Percentiles rank a stretch among this genome's conserved stretches.
Conservation (phyloP, 2,888 invertebrate species). For the Bellardia pandia region DNA sequence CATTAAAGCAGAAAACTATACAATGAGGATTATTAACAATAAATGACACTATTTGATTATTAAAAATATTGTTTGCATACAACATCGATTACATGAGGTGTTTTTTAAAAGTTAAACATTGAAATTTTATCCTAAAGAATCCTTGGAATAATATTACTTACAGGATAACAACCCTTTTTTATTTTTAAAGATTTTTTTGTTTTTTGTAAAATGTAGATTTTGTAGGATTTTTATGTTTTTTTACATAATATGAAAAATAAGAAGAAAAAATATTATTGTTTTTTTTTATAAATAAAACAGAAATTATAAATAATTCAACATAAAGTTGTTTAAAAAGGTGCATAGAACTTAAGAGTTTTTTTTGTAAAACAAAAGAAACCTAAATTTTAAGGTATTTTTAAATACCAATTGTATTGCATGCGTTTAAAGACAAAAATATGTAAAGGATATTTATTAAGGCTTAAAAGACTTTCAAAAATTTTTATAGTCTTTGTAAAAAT, state of each 20-base stretch:
- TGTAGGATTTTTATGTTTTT: slow-evolving; percentile 37
- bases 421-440: slow-evolving; percentile 52
- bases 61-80: slow-evolving; percentile 61
- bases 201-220: slow-evolving; percentile 33
- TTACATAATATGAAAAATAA: slow-evolving; percentile 65
- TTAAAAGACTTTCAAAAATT: slow-evolving; percentile 63
- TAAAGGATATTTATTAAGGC: neutral
- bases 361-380: slow-evolving; percentile 32
- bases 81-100: slow-evolving; percentile 65
- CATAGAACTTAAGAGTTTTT: slow-evolving; percentile 60
- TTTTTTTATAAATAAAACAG: slow-evolving; percentile 26
- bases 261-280: slow-evolving; percentile 55
- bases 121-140: slow-evolving; percentile 40
- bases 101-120: slow-evolving; percentile 62
- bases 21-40: slow-evolving; percentile 55
- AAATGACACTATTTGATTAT: slow-evolving; percentile 45
- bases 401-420: slow-evolving; percentile 59
- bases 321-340: slow-evolving; percentile 65
- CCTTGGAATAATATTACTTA: slow-evolving; percentile 61
- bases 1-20: slow-evolving; percentile 11
- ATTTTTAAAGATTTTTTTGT: slow-evolving; percentile 21
- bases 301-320: slow-evolving; percentile 53
- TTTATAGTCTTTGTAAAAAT: slow-evolving; percentile 40
- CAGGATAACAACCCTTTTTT: slow-evolving; percentile 72
- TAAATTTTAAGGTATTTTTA: slow-evolving; percentile 22